Conservation (phyloP, 2,888 invertebrate genomes). For the Itoplectis maculator region DNA sequence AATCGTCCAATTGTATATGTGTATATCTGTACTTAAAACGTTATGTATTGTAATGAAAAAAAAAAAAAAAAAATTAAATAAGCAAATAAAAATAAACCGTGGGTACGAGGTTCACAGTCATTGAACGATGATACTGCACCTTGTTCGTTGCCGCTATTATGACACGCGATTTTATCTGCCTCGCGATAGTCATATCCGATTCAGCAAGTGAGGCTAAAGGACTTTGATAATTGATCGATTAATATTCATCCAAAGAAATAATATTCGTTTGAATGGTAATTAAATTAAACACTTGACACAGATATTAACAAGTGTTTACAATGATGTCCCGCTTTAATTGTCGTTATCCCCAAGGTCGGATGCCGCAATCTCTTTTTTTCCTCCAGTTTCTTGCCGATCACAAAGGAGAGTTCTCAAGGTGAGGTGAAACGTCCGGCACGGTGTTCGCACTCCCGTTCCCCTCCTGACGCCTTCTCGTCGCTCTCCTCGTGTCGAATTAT, state of each 20-base stretch:
- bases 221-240: background rate
- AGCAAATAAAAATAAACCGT: background rate
- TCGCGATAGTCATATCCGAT: conserved; percentile 24
- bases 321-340: background rate
- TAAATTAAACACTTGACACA: background rate
- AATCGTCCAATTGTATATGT: background rate
- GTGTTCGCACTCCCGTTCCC: background rate
- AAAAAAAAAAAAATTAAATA: too few species aligned
- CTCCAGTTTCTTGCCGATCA: background rate
- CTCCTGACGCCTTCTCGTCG: background rate
- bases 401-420: background rate
- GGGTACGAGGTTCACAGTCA: conserved; percentile 10
- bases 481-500: background rate
- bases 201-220: background rate
- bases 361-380: background rate
- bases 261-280: background rate
- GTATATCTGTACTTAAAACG: too few species aligned
- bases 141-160: conserved; percentile 56
- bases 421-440: background rate
- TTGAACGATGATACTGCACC: background rate
- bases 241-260: too few species aligned
- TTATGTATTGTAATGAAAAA: background rate
- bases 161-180: background rate
- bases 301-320: background rate
- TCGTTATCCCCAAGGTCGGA: background rate